Base-by-base conservation (phyloP, 2,888 invertebrate genomes). In the Iselma pallidipennis region DNA sequence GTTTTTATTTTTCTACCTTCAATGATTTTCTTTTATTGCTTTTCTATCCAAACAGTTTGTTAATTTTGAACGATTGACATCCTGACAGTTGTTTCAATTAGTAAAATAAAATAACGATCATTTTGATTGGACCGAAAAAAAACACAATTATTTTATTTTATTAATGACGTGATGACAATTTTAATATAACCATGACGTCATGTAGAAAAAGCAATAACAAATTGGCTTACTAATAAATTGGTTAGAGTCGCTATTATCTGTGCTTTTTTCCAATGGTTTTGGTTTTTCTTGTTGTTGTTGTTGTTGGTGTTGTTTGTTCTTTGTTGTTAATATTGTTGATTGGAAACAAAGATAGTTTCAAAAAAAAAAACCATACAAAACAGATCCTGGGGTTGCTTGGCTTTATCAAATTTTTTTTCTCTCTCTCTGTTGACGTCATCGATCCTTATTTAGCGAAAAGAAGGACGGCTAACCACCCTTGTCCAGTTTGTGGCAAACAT, bases 401-500 rank as follows among this genome's bases (percentile, higher is more conserved):
- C 81, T 81, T 81, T 78, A 81, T 81, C 79, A 19, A n/a, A 42
- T 19, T 21, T 42, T 64, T 49, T 63, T 64, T 85, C 85, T 85
- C 86, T 86, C 83, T 84, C 86, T 72, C 86, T 87, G 81, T 87
- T 87, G 83, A 87, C 86, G 83, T 87, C 85, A 86, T 82, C 81
- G 90, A 90, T 85, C 89, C 89, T 85, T 93, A 92, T 87, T 87
- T 93, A 89, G 94, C 94, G 82, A 95, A 95, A 86, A 89, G 95
- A 84, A 87, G 95, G 84, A 94, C 94, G 74, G 95, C 95, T 74
- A 95, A 95, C 83, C 96, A 96, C 82, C 95, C 95, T 55, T 96
- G 96, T 80, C 96, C 95, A 21, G 93, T 96, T 49, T 96, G 96
- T 83, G 95, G 95, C 72, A 96, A 96, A 83, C 95, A 95, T 83